A percentile compares a stretch with the other conserved stretches of the same genome.
Evolutionary conservation across 2,888 invertebrate species (phyloP).

Genomic region (Zootermopsis nevadensis): DNA sequence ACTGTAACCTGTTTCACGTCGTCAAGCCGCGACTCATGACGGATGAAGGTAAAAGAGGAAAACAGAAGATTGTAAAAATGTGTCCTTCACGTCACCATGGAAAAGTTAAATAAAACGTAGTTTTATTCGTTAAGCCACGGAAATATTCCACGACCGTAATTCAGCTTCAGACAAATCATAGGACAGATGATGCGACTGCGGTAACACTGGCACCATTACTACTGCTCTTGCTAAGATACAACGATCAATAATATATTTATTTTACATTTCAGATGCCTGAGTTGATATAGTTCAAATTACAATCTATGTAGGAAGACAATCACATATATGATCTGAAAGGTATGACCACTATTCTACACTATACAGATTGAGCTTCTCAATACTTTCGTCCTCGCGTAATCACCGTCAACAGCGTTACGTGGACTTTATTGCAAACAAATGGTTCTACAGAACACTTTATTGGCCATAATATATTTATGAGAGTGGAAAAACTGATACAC

Average conservation of each 20-base stretch:
- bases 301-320: conserved; percentile 27
- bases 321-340: neutral
- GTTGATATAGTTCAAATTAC: conserved; percentile 2
- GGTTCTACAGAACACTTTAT: neutral
- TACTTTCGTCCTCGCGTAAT: conserved; percentile 14
- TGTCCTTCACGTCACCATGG: neutral
- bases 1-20: too few species aligned
- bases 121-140: neutral
- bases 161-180: neutral
- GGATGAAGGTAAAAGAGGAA: too few species aligned
- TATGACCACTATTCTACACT: neutral
- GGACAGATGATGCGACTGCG: neutral
- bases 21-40: too few species aligned
- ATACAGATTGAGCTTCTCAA: conserved; percentile 23
- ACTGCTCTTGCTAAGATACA: neutral
- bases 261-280: neutral
- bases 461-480: neutral
- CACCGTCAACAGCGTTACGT: neutral
- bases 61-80: neutral
- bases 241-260: neutral
- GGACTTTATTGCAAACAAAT: conserved; percentile 29
- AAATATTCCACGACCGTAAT: neutral
- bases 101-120: neutral
- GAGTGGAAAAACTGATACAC: neutral
- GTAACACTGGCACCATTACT: neutral